These are phyloP conservation scores for Eumerus sabulonum DNA, from an alignment of 2,888 invertebrate species.

Conservation along the genomic window DNA sequence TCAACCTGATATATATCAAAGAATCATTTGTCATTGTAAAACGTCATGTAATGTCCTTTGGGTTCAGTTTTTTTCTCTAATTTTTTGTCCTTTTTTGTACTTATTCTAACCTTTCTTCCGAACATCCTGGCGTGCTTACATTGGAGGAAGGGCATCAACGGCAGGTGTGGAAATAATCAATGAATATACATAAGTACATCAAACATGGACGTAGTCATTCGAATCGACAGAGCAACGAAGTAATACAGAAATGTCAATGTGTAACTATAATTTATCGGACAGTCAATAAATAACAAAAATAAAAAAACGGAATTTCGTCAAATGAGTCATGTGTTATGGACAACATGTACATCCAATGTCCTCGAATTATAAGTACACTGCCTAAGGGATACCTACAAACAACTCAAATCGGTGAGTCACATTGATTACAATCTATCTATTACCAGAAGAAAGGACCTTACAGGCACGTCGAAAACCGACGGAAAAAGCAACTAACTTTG, in stretches of 20 bases:
- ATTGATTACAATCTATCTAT: conserved; percentile 32
- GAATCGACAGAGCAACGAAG: no score
- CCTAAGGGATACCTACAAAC: background rate
- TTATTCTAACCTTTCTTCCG: conserved; percentile 8
- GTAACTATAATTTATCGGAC: conserved; percentile 15
- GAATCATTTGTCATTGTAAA: conserved; percentile 65
- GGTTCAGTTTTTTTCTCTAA: background rate
- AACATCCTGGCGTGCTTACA: no score
- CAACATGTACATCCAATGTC: background rate
- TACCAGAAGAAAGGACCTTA: background rate
- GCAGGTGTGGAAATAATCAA: conserved; percentile 49
- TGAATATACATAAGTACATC: conserved; percentile 39
- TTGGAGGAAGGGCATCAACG: conserved; percentile 34
- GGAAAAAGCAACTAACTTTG: conserved; percentile 38
- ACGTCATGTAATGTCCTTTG: conserved; percentile 52
- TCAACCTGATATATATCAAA: conserved; percentile 60
- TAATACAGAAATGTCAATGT: background rate
- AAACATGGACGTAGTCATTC: no score
- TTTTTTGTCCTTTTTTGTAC: conserved; percentile 9
- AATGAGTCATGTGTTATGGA: conserved; percentile 26
- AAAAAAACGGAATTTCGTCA: background rate
- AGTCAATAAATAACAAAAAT: background rate
- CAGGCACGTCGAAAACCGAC: background rate
- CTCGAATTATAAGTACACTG: no score
- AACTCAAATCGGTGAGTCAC: conserved; percentile 43